Conservation (phyloP, 2,113 vertebrate species). For the Nyctereutes procyonoides region DNA sequence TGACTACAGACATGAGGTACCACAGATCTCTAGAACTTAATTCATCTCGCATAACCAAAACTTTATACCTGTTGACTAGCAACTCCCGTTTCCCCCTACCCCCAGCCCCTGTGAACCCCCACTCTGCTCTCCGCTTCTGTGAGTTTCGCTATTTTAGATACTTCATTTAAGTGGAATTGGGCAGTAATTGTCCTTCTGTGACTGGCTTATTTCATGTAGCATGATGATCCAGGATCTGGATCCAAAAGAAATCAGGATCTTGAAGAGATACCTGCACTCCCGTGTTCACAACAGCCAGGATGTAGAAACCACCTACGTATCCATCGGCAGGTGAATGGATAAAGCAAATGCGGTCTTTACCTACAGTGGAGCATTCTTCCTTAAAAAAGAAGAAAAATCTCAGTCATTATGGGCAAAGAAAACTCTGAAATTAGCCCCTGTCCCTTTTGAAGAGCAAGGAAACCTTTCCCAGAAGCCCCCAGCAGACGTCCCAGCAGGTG, state of each 20-base stretch:
- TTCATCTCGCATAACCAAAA: background rate
- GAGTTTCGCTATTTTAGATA: background rate
- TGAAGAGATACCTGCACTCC: rapidly evolving
- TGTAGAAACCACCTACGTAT: background rate
- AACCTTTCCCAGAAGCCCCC: background rate
- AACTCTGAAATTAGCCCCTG: background rate
- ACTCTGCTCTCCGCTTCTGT: background rate
- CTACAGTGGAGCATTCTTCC: too few species aligned
- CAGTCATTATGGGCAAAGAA: too few species aligned
- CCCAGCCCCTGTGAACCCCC: background rate
- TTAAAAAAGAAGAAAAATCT: background rate
- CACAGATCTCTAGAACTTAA: background rate
- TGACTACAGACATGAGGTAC: rapidly evolving
- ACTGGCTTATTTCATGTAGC: background rate
- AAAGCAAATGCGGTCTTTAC: too few species aligned
- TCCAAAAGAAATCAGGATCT: background rate
- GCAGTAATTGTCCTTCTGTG: background rate
- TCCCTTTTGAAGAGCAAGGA: background rate
- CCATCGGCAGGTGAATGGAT: background rate
- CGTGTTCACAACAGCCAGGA: rapidly evolving
- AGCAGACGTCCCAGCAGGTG: too few species aligned
- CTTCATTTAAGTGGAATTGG: background rate
- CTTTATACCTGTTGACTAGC: background rate
- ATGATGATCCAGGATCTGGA: background rate
- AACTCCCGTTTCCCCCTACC: background rate